Evolutionary conservation across 2,797 vertebrate species (phyloP).

Genomic region (Poeciliopsis infans): DNA sequence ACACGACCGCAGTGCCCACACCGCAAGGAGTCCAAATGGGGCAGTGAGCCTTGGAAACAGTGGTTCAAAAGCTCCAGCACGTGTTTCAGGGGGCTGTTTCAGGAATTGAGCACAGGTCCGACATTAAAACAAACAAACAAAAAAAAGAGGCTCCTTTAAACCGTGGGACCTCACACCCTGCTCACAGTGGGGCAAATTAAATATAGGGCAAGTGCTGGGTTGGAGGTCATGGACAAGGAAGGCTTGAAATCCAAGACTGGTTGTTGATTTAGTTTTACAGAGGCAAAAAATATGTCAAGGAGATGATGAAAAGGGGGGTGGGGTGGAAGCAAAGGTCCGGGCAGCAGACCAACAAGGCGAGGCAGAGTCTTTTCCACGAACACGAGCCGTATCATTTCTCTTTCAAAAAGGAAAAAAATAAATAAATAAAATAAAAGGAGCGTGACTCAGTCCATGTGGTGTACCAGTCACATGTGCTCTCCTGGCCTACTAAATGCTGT

Average conservation of each 20-base stretch:
- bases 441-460: slow-evolving; percentile 77
- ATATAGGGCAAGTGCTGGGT: slow-evolving; percentile 51
- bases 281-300: slow-evolving; percentile 34
- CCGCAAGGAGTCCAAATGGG: slow-evolving; percentile 57
- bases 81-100: slow-evolving; percentile 64
- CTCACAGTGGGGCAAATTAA: slow-evolving; percentile 49
- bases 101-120: slow-evolving; percentile 69
- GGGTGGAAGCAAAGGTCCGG: slow-evolving; percentile 12
- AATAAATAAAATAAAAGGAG: slow-evolving; percentile 18
- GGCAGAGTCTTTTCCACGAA: slow-evolving; percentile 69
- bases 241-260: slow-evolving; percentile 48
- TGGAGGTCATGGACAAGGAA: slow-evolving; percentile 26
- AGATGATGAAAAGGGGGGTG: not conserved
- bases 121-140: slow-evolving; percentile 32
- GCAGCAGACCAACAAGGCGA: slow-evolving; percentile 51
- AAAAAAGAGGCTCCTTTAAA: slow-evolving; percentile 44
- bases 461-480: slow-evolving; percentile 78
- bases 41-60: slow-evolving; percentile 63
- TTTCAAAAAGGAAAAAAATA: slow-evolving; percentile 28
- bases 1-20: slow-evolving; percentile 36
- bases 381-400: slow-evolving; percentile 50
- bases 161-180: slow-evolving; percentile 17
- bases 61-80: slow-evolving; percentile 64
- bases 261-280: slow-evolving; percentile 32
- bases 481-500: slow-evolving; percentile 72